Evolutionary conservation across 2,888 invertebrate genomes (phyloP), one percentile per base, ranked within the genome.

Genomic region (Cinara cedri): DNA sequence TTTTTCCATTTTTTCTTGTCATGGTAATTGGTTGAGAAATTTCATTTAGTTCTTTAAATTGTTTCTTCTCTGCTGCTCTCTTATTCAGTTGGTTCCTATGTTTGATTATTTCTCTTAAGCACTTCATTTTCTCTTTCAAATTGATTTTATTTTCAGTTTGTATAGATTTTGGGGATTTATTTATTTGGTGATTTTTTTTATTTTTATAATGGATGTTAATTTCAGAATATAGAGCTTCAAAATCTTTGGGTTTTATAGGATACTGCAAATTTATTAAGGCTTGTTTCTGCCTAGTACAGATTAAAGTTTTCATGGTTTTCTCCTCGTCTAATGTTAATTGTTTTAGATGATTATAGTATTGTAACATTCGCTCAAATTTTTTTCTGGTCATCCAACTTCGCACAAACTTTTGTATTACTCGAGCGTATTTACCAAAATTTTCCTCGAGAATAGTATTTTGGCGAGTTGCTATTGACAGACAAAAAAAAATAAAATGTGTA

Each of bases 181-280:
- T 19, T 10, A 51, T 46, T 24, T 24, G 2, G 10, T 14, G 1
- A 34, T 19, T 63, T 71, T 71, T 57, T 1, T 14, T 71, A 19
- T 71, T 71, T 54, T 14, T 42, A 63, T 34, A 63, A 4, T 24
- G 34, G 1, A 51, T 16, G 19, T 74, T 4, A 13, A 74, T 42
- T 49, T 21, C 51, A 24, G 63, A 74, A 51, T 76, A 76, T 13
- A 76, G 65, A 14, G 75, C 75, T 76, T 76, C 75, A 46, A 76
- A 76, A 26, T 76, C 66, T 19, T 11, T 46, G 13, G 65, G 24
- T 19, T 55, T 66, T 14, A 66, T 76, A 0, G 75, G 75, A 26
- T 46, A 66, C 8, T 55, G 51, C 26, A 76, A n/a, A 55, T 66
- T 76, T 3, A 55, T 44, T 26, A 66, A 42, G n/a, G 16, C 9